Evolutionary conservation across 2,888 invertebrate genomes (phyloP).

Genomic region (Atherix ibis): DNA sequence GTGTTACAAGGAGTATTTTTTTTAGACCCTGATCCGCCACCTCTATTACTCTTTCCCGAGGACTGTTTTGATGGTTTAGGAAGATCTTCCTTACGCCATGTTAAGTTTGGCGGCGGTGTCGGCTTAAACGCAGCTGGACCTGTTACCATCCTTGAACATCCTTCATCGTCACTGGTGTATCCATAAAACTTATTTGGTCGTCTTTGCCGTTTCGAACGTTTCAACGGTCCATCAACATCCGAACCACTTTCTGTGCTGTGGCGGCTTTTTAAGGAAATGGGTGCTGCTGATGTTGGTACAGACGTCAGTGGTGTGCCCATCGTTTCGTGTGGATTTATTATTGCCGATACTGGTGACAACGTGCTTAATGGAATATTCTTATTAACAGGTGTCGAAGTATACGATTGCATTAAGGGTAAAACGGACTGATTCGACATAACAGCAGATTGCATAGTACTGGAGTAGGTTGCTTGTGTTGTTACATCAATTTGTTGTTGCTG

Average conservation of each 20-base stretch:
- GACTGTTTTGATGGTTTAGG: conserved; percentile 36
- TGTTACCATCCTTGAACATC: conserved; percentile 25
- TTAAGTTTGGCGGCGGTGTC: conserved; percentile 45
- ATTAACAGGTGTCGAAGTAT: conserved; percentile 11
- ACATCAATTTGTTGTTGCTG: no score
- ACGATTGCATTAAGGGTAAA: no score
- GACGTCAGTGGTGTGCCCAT: conserved; percentile 16
- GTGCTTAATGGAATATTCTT: not conserved
- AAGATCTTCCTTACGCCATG: conserved; percentile 59
- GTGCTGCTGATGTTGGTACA: conserved; percentile 17
- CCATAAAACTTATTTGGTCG: conserved; percentile 79
- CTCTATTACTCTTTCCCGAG: conserved; percentile 2
- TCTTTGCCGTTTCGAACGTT: conserved; percentile 62
- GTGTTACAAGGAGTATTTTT: conserved; percentile 20
- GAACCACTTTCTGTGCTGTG: conserved; percentile 32
- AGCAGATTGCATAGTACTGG: no score
- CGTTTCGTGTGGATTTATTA: conserved; percentile 36
- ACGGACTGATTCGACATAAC: no score
- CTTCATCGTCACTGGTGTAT: conserved; percentile 72
- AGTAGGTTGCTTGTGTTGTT: no score
- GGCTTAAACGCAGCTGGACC: conserved; percentile 33
- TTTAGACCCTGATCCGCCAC: conserved; percentile 6
- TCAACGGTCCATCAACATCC: conserved; percentile 41
- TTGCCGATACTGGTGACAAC: conserved; percentile 5
- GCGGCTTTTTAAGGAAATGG: conserved; percentile 8